Conservation (phyloP, 2,797 vertebrate species). For the Cirrhinus mrigala region DNA sequence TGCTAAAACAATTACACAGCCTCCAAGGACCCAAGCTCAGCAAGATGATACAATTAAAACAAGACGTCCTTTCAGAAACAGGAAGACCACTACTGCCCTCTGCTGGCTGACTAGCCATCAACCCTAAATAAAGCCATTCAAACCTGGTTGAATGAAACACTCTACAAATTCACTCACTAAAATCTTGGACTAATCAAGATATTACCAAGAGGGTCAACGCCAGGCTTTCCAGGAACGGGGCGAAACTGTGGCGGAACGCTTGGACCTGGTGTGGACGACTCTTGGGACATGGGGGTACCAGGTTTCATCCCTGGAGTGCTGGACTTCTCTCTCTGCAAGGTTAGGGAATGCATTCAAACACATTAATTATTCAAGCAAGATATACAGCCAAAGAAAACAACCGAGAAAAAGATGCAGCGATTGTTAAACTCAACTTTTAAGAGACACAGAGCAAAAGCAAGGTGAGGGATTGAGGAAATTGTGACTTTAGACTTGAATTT, state of each 20-base stretch:
- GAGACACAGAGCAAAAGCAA: background rate
- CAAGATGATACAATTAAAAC: slow-evolving; percentile 18
- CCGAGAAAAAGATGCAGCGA: background rate
- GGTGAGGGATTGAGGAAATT: background rate
- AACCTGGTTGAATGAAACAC: slow-evolving; percentile 6
- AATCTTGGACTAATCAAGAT: background rate
- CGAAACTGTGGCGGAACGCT: slow-evolving; percentile 85
- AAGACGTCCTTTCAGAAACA: slow-evolving; percentile 26
- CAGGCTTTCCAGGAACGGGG: slow-evolving; percentile 78
- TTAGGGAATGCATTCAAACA: slow-evolving; percentile 15
- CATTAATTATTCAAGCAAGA: slow-evolving; percentile 14
- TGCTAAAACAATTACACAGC: slow-evolving; percentile 29
- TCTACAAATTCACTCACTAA: background rate
- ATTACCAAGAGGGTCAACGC: slow-evolving; percentile 85
- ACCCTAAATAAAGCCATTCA: slow-evolving; percentile 28
- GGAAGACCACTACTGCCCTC: slow-evolving; percentile 79
- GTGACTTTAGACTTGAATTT: background rate
- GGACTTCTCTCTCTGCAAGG: slow-evolving; percentile 86
- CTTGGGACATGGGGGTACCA: slow-evolving; percentile 88
- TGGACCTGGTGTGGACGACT: slow-evolving; percentile 79
- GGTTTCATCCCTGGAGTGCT: slow-evolving; percentile 90
- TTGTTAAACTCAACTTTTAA: background rate
- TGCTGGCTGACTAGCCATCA: slow-evolving; percentile 71
- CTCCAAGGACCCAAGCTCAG: slow-evolving; percentile 1
- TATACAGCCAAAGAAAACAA: background rate